Base-by-base conservation (phyloP, 2,113 vertebrate species). In the Arenaria interpres region DNA sequence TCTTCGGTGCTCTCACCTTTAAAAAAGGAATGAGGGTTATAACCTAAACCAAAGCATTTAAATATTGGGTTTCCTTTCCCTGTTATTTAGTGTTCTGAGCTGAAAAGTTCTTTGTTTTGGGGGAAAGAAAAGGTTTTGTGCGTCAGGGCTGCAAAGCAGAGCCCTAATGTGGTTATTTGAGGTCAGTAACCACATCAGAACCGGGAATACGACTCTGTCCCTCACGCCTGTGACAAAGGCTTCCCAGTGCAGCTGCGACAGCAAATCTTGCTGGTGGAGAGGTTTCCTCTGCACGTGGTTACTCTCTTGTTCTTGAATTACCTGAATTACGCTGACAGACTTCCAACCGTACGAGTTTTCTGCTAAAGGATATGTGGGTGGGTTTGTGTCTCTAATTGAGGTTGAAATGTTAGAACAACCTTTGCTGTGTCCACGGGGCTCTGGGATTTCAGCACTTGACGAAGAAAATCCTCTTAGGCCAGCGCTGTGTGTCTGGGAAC, bases 311-410 rank as follows among this genome's bases (percentile, higher is more conserved):
- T 50, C 56, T 35, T 41, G 20, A 59, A 6, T 53, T 16, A 20
- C 68, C 41, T 32, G 53, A 10, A 57, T 60, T 85, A 6, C 1
- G 6, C 21, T 16, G 9, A 41, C 78, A 66, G 60, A 2, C 30
- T 46, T 39, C 39, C 12, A 41, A 7, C 32, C 27, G 2, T n/a
- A 6, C 9, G 0, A 39, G n/a, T 48, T 54, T 69, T n/a, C 16
- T 74, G 24, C 33, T 21, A 20, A 2, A 12, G 27, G 14, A 6
- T 2, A 0, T 0, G 7, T 4, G 24, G 23, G 7, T n/a, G 45
- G 0, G 12, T 39, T n/a, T 75, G 56, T 48, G 12, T 21, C 68
- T 33, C 30, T 48, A 2, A 33, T 64, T 12, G 37, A 20, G 2
- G 2, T 33, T 66, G 77, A 45, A 48, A 9, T 5, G 8, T 33